Conservation (phyloP, 2,888 invertebrate species). For the Dendrolimus houi region DNA sequence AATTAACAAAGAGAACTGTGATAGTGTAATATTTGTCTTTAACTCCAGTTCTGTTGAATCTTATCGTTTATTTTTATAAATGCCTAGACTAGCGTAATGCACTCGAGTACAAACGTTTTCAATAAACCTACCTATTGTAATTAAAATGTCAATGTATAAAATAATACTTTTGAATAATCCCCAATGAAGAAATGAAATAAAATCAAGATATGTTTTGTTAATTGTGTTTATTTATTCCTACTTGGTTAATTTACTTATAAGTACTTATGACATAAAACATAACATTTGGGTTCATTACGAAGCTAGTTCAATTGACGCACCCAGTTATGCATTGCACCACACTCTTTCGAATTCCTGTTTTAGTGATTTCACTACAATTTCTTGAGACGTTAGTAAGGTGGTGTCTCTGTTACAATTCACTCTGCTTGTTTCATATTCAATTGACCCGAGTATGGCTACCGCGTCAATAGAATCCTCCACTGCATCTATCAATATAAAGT, state of each 20-base stretch:
- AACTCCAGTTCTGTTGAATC: not conserved
- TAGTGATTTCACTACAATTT: conserved; percentile 26
- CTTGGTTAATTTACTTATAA: not conserved
- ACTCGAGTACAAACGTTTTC: conserved; percentile 65
- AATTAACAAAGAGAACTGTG: conserved; percentile 23
- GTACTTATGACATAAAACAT: not conserved
- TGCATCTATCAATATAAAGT: conserved; percentile 47
- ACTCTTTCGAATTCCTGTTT: conserved; percentile 45
- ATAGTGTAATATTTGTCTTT: conserved; percentile 13
- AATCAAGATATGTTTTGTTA: conserved; percentile 67
- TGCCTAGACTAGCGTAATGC: conserved; percentile 42
- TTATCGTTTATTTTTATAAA: conserved; percentile 2
- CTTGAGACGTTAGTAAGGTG: conserved; percentile 44
- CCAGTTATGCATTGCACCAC: conserved; percentile 22
- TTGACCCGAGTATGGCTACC: conserved; percentile 41
- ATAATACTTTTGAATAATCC: conserved; percentile 37
- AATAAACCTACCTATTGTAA: conserved; percentile 31
- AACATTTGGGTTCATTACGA: conserved; percentile 2
- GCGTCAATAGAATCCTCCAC: conserved; percentile 19
- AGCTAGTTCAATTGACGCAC: conserved; percentile 1
- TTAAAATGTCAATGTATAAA: conserved; percentile 26
- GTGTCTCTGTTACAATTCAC: conserved; percentile 37
- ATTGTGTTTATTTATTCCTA: conserved; percentile 7
- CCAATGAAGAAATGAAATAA: conserved; percentile 35
- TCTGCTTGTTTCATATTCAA: conserved; percentile 34